Conservation (phyloP, 2,113 vertebrate genomes). For the Hippocampus abdominalis region DNA sequence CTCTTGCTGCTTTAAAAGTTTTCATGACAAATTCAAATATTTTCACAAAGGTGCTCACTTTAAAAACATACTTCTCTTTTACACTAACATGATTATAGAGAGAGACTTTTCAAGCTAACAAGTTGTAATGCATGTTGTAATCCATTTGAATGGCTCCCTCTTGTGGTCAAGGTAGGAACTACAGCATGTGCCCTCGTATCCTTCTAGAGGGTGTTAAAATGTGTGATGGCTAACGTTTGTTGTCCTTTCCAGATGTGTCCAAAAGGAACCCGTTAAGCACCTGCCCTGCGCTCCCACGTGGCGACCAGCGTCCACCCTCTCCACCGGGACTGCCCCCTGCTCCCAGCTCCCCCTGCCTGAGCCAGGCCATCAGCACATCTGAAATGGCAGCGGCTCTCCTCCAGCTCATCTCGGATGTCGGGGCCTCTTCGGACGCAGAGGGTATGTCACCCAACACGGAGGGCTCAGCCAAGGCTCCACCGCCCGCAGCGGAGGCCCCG, state of each 20-base stretch:
- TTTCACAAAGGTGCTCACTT: background rate
- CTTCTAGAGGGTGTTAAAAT: background rate
- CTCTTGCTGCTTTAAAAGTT: background rate
- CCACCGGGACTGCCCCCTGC: slow-evolving; percentile 66
- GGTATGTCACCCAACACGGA: slow-evolving; percentile 48
- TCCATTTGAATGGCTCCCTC: slow-evolving; percentile 30
- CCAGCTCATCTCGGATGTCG: slow-evolving; percentile 83
- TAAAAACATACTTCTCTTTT: background rate
- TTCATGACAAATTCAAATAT: background rate
- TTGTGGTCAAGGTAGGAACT: slow-evolving; percentile 48
- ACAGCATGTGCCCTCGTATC: background rate
- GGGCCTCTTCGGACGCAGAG: slow-evolving; percentile 59
- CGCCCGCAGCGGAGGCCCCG: slow-evolving; percentile 42
- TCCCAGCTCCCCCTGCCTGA: slow-evolving; percentile 49
- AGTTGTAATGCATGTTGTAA: background rate
- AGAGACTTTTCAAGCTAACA: background rate
- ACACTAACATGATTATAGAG: background rate
- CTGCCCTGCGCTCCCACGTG: slow-evolving; percentile 73
- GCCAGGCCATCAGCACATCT: slow-evolving; percentile 77
- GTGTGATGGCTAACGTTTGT: background rate
- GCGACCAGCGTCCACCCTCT: slow-evolving; percentile 86
- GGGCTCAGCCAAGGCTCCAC: slow-evolving; percentile 30
- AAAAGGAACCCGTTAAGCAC: slow-evolving; percentile 42
- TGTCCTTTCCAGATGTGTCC: slow-evolving; percentile 47
- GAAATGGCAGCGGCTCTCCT: slow-evolving; percentile 87